Conservation (phyloP, 2,888 invertebrate genomes). For the Apamea anceps region DNA sequence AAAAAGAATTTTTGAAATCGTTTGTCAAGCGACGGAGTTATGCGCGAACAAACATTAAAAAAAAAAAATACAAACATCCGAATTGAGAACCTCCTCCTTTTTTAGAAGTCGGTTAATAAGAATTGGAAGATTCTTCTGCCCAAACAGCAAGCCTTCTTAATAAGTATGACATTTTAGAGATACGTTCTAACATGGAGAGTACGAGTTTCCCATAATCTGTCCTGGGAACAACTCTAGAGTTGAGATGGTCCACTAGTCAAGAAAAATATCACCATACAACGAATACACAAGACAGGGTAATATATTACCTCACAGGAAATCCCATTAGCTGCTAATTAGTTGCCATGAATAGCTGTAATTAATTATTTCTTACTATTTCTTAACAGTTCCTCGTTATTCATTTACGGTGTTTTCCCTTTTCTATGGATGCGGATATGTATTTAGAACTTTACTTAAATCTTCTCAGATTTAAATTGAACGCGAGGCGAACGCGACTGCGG, state of each 20-base stretch:
- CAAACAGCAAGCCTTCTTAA: not conserved
- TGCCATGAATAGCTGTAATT: conserved; percentile 33
- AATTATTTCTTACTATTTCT: conserved; percentile 37
- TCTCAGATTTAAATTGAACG: not conserved
- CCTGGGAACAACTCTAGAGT: not conserved
- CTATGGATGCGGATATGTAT: not conserved
- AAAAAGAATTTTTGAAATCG: no score
- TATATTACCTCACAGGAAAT: conserved; percentile 38
- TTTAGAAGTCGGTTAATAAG: no score
- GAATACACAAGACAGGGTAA: conserved; percentile 1
- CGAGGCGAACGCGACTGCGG: no score
- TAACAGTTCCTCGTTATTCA: conserved; percentile 53
- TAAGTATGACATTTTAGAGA: not conserved
- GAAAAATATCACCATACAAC: conserved; percentile 18
- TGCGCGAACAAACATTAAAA: no score
- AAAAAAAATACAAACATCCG: no score
- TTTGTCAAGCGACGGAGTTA: no score
- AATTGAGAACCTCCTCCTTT: no score
- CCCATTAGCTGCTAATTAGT: conserved; percentile 36
- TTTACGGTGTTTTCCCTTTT: conserved; percentile 26
- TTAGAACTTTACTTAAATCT: not conserved
- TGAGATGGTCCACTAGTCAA: not conserved
- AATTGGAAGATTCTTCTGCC: not conserved
- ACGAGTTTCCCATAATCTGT: not conserved
- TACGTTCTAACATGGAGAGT: not conserved